Conservation (phyloP, 2,888 invertebrate genomes). For the Macrosoma leucophasiata region DNA sequence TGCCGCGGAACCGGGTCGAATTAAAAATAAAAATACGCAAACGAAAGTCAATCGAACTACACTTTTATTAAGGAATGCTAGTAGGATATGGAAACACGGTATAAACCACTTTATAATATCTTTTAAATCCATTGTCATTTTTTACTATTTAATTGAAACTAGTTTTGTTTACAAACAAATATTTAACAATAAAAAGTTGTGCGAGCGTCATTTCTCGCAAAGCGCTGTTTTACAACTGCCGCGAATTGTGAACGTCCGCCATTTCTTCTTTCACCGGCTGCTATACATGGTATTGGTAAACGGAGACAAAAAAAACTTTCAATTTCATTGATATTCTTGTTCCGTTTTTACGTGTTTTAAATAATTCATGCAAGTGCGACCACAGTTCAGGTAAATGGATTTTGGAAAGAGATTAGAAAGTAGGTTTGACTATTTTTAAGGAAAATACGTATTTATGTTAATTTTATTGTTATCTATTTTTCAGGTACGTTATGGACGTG, state of each 20-base stretch:
- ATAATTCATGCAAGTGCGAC: slow-evolving; percentile 14
- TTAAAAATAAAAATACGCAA: slow-evolving; percentile 55
- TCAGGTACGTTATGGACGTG: too few species aligned
- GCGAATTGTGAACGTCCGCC: slow-evolving; percentile 26
- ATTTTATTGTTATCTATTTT: too few species aligned
- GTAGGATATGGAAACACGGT: slow-evolving; percentile 61
- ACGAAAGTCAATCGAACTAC: slow-evolving; percentile 35
- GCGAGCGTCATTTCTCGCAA: slow-evolving; percentile 43
- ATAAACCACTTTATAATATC: slow-evolving; percentile 71
- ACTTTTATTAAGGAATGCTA: slow-evolving; percentile 36
- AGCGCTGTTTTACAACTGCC: slow-evolving; percentile 40
- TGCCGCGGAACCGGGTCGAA: slow-evolving; percentile 38
- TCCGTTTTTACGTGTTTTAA: slow-evolving; percentile 30
- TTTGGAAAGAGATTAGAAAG: slow-evolving; percentile 9
- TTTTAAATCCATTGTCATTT: slow-evolving; percentile 64
- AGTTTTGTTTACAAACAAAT: slow-evolving; percentile 13
- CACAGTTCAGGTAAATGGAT: slow-evolving; percentile 8
- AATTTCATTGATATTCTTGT: slow-evolving; percentile 41
- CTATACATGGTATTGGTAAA: slow-evolving; percentile 8
- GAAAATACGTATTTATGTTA: too few species aligned
- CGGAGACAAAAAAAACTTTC: slow-evolving; percentile 25
- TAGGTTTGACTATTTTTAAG: slow-evolving; percentile 5
- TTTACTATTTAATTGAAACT: slow-evolving; percentile 18
- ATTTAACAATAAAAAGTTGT: slow-evolving; percentile 16
- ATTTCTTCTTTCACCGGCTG: slow-evolving; percentile 58